phyloP scores from a whole-genome alignment of 2,888 invertebrate species.

The Timandra comae region DNA sequence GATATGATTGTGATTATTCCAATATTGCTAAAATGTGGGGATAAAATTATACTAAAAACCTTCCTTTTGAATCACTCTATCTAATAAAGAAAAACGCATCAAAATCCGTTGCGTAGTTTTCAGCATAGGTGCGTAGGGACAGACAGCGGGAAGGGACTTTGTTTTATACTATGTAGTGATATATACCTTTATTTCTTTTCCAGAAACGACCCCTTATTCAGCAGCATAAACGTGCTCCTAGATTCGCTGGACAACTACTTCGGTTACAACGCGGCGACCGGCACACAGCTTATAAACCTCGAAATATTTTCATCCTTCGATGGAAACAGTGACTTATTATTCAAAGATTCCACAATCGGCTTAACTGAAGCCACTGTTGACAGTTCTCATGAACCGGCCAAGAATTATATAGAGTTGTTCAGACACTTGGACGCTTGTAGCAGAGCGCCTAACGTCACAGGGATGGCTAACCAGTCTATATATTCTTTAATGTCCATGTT shows the following conservation, averaged over 20 bases:
- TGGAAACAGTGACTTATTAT: slow-evolving; percentile 70
- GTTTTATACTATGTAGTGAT: no score
- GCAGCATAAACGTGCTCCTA: slow-evolving; percentile 52
- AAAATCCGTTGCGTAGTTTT: no score
- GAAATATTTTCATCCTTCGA: slow-evolving; percentile 78
- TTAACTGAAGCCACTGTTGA: slow-evolving; percentile 58
- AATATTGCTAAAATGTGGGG: no score
- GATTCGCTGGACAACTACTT: slow-evolving; percentile 69
- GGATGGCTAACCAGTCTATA: slow-evolving; percentile 30
- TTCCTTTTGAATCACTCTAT: no score
- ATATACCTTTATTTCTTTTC: slow-evolving; percentile 16
- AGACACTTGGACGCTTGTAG: slow-evolving; percentile 56
- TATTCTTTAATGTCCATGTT: slow-evolving; percentile 41
- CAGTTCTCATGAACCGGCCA: slow-evolving; percentile 52
- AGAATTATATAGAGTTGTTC: slow-evolving; percentile 77
- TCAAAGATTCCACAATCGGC: slow-evolving; percentile 79
- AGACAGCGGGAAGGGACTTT: no score
- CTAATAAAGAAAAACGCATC: no score
- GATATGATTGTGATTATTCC: no score
- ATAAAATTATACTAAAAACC: no score
- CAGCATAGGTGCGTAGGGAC: no score
- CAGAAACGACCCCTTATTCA: slow-evolving; percentile 50
- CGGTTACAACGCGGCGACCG: slow-evolving; percentile 57
- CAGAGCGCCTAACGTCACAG: slow-evolving; percentile 30
- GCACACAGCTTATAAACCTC: slow-evolving; percentile 57